phyloP scores from a whole-genome alignment of 1,140 invertebrate genomes.

The honey bee (Apis mellifera) region Amel_HAv3.1 CM009945.2:5633001-5633500 shows the following conservation, averaged over 20 bases:
- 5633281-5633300: slow-evolving; percentile 39
- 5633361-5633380: slow-evolving; percentile 61
- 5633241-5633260: background rate
- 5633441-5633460: slow-evolving; percentile 29
- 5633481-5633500: slow-evolving; percentile 47
- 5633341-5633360: slow-evolving; percentile 68
- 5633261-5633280: background rate
- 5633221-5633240: background rate
- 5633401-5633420: slow-evolving; percentile 33
- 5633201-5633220: background rate
- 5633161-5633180: slow-evolving; percentile 1
- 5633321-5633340: slow-evolving; percentile 68
- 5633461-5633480: slow-evolving; percentile 45
- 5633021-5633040: slow-evolving; percentile 2
- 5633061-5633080: background rate
- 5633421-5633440: background rate
- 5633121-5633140: slow-evolving; percentile 58
- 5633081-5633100: background rate
- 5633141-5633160: slow-evolving; percentile 22
- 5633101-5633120: slow-evolving; percentile 18
- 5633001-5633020: slow-evolving; percentile 22
- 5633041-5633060: background rate
- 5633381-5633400: slow-evolving; percentile 38
- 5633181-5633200: background rate
- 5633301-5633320: slow-evolving; percentile 26